Evolutionary conservation across 2,888 invertebrate species (phyloP).

Genomic region (Clivina fossor): DNA sequence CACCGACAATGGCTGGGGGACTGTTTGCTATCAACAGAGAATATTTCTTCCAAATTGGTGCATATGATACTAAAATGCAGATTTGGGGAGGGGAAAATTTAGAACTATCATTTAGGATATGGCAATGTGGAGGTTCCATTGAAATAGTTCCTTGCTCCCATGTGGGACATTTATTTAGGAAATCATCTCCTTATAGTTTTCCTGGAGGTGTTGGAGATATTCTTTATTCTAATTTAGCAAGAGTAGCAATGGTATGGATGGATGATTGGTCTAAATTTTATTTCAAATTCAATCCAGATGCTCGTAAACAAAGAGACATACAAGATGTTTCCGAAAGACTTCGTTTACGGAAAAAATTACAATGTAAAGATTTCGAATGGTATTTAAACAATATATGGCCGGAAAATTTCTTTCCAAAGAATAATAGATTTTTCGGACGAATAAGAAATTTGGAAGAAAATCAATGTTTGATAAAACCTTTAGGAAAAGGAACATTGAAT

Average conservation of each 20-base stretch:
- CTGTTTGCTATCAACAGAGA: conserved; percentile 85
- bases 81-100: conserved; percentile 99
- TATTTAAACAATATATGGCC: conserved; percentile 95
- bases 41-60: conserved; percentile 85
- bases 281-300: conserved; percentile 80
- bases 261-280: conserved; percentile 95
- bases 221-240: conserved; percentile 86
- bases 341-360: conserved; percentile 67
- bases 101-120: conserved; percentile 93
- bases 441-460: conserved; percentile 59
- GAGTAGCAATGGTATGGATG: conserved; percentile 97
- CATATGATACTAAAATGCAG: conserved; percentile 71
- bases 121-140: conserved; percentile 92
- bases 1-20: conserved; percentile 94
- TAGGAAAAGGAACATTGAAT: conserved; percentile 61
- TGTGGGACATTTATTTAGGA: conserved; percentile 90
- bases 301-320: conserved; percentile 60
- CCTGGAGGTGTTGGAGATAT: conserved; percentile 80
- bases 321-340: conserved; percentile 67
- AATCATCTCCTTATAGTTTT: conserved; percentile 93
- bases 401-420: conserved; percentile 90
- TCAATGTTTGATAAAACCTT: conserved; percentile 66
- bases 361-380: conserved; percentile 90
- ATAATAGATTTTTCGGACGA: conserved; percentile 86
- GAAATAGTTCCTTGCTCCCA: conserved; percentile 92